A percentile compares a stretch with the other conserved stretches of the same genome.
phyloP scores from a whole-genome alignment of 2,888 invertebrate species.

The Tetragonisca angustula region DNA sequence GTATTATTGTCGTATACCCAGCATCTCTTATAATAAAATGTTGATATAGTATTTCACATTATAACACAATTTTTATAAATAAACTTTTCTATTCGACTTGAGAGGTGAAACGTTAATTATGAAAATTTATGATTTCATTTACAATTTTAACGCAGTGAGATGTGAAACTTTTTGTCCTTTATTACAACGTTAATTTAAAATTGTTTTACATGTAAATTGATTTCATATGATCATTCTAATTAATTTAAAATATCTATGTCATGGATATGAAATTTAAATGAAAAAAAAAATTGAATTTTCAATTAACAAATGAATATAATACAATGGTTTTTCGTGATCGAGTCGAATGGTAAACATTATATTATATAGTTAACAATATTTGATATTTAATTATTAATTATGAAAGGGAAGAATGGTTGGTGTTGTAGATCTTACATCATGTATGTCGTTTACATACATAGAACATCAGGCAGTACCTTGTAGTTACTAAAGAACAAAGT shows the following conservation, averaged over 20 bases:
- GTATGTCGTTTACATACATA: conserved; percentile 22
- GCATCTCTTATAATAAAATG: conserved; percentile 44
- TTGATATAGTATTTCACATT: conserved; percentile 51
- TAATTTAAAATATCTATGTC: conserved; percentile 21
- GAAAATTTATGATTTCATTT: background rate
- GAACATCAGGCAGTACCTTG: conserved; percentile 40
- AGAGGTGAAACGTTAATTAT: background rate
- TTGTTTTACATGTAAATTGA: background rate
- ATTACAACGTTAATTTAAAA: background rate
- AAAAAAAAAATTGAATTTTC: background rate
- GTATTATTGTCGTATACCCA: conserved; percentile 47
- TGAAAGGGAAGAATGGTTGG: conserved; percentile 21
- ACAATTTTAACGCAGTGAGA: background rate
- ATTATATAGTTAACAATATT: conserved; percentile 30
- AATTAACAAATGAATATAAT: background rate
- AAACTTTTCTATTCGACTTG: conserved; percentile 45
- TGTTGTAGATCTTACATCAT: conserved; percentile 39
- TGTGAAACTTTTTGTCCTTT: background rate
- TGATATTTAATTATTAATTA: conserved; percentile 36
- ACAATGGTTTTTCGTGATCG: conserved; percentile 8
- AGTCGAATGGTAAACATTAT: conserved; percentile 47
- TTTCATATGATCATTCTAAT: conserved; percentile 11
- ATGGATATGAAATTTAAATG: background rate
- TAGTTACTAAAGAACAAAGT: conserved; percentile 20
- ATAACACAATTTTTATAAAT: conserved; percentile 51